phyloP scores from a whole-genome alignment of 2,113 vertebrate genomes.

The Xyrauchen texanus region DNA sequence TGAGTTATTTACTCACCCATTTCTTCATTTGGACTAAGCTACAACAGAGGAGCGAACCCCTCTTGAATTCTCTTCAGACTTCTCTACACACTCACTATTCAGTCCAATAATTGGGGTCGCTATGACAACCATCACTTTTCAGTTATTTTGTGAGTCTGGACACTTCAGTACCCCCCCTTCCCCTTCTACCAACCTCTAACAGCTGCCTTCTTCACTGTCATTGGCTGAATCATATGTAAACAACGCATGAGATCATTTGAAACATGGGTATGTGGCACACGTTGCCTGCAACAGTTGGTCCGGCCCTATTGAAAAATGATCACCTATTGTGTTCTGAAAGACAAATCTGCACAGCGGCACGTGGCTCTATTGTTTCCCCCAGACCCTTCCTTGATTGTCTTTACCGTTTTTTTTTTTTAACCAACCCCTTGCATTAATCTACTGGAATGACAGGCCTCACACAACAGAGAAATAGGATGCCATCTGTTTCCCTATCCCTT shows the following conservation, averaged over 20 bases:
- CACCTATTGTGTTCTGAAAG: constrained; percentile 90
- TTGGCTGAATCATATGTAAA: constrained; percentile 94
- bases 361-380: constrained; percentile 88
- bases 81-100: constrained; percentile 65
- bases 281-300: constrained; percentile 90
- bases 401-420: constrained; percentile 63
- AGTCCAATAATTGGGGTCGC: constrained; percentile 83
- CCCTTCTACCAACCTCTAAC: constrained; percentile 53
- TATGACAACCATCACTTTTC: constrained; percentile 82
- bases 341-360: constrained; percentile 90
- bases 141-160: constrained; percentile 74
- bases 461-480: constrained; percentile 77
- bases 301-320: constrained; percentile 81
- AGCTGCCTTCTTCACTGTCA: constrained; percentile 64
- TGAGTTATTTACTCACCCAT: constrained; percentile 42
- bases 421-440: constrained; percentile 87
- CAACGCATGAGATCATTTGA: constrained; percentile 83
- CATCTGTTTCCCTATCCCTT: constrained; percentile 87
- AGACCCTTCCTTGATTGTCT: constrained; percentile 86
- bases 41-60: constrained; percentile 55
- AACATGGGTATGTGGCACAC: constrained; percentile 80
- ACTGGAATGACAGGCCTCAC: constrained; percentile 84
- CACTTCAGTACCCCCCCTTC: constrained; percentile 59
- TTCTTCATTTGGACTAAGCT: constrained; percentile 53
- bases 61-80: constrained; percentile 75